These are phyloP conservation scores for Centropus unirufus DNA, from an alignment of 2,113 vertebrate genomes.

Conservation along the genomic window DNA sequence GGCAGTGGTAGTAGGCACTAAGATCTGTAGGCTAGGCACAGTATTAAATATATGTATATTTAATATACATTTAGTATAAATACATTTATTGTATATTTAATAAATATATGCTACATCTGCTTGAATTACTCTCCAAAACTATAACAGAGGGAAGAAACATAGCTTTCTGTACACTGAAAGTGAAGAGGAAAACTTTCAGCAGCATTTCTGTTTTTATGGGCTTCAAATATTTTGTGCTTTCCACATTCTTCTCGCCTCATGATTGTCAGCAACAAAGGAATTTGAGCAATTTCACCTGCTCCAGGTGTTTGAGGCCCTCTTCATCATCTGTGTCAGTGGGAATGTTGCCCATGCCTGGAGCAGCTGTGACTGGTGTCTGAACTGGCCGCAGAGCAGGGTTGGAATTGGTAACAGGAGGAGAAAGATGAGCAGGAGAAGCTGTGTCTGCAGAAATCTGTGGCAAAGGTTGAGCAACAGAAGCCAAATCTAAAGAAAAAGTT, in stretches of 20 bases:
- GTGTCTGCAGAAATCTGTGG: constrained; percentile 76
- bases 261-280: neutral
- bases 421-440: constrained; percentile 72
- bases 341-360: constrained; percentile 80
- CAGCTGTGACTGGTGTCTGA: constrained; percentile 71
- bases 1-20: neutral
- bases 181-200: neutral
- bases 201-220: neutral
- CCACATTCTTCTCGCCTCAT: neutral
- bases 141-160: neutral
- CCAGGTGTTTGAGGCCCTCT: constrained; percentile 96
- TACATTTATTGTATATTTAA: no score
- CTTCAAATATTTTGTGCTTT: constrained; percentile 12
- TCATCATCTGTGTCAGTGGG: constrained; percentile 91
- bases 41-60: no score
- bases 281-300: constrained; percentile 82
- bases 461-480: constrained; percentile 77
- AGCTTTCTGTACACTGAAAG: neutral
- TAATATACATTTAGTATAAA: no score
- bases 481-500: constrained; percentile 76
- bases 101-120: neutral
- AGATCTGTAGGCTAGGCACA: neutral
- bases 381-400: constrained; percentile 70
- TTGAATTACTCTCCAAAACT: neutral
- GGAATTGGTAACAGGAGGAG: constrained; percentile 71